Percentiles rank a stretch among this genome's conserved stretches.
These are phyloP conservation scores for Ceriagrion tenellum DNA, from an alignment of 2,888 invertebrate genomes.

Conservation along the genomic window DNA sequence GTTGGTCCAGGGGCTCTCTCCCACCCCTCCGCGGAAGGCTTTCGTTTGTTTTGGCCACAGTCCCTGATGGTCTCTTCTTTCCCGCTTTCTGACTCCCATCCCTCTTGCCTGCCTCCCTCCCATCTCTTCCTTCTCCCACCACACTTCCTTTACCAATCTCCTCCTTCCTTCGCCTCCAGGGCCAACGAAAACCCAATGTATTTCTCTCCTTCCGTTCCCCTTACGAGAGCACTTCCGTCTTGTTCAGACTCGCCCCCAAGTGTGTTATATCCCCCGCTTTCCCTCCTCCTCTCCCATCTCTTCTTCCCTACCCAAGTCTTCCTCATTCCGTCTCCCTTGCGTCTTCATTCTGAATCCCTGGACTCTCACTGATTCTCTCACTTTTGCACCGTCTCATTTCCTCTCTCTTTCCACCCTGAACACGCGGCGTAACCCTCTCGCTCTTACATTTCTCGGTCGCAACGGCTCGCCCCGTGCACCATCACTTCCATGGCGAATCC, in stretches of 20 bases:
- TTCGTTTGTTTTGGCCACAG: conserved; percentile 30
- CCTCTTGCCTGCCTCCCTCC: not conserved
- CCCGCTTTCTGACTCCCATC: conserved; percentile 2
- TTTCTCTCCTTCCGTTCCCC: conserved; percentile 15
- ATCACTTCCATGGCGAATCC: not conserved
- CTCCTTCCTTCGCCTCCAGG: too few species aligned
- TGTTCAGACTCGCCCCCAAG: conserved; percentile 31
- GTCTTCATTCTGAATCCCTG: not conserved
- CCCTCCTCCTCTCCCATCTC: not conserved
- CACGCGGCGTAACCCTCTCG: not conserved
- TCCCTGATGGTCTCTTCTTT: not conserved
- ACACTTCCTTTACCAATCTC: too few species aligned
- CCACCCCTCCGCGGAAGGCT: not conserved
- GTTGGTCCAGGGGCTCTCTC: not conserved
- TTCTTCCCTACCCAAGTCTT: not conserved
- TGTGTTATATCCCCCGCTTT: not conserved
- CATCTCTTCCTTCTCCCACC: too few species aligned
- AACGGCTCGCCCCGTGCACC: not conserved
- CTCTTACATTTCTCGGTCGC: not conserved
- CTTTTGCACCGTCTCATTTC: not conserved
- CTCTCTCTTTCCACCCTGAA: not conserved
- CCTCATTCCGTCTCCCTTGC: not conserved
- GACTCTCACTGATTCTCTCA: not conserved
- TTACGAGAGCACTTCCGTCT: not conserved
- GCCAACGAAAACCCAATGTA: not conserved